phyloP scores from a whole-genome alignment of 2,113 vertebrate species.

The Microcebus ravelobensis region DNA sequence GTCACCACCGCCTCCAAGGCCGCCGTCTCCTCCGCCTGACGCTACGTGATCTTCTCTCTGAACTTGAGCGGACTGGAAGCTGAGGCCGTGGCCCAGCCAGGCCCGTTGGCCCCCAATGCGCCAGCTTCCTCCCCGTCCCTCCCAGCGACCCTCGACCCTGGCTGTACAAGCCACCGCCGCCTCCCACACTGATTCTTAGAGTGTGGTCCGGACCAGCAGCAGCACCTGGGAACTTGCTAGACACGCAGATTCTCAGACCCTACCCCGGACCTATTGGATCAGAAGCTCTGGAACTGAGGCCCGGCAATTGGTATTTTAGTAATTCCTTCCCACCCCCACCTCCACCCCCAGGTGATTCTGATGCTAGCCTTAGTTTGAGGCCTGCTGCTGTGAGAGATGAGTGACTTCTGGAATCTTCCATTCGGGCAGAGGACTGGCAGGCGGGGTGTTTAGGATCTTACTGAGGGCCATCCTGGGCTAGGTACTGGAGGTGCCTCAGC shows the following conservation, averaged over 20 bases:
- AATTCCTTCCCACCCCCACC: fast-evolving
- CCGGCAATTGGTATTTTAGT: neutral
- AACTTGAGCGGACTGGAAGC: slow-evolving; percentile 94
- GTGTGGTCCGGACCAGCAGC: neutral
- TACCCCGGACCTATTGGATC: neutral
- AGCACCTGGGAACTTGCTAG: neutral
- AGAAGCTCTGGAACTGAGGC: neutral
- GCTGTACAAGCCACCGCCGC: slow-evolving; percentile 81
- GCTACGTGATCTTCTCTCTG: slow-evolving; percentile 95
- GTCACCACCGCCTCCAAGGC: slow-evolving; percentile 98
- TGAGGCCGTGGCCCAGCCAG: slow-evolving; percentile 86
- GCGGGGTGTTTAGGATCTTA: neutral
- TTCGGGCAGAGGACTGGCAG: neutral
- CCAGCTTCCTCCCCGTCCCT: slow-evolving; percentile 88
- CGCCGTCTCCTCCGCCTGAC: slow-evolving; percentile 95
- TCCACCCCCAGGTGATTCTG: neutral
- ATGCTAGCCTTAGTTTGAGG: neutral
- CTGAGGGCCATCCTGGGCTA: neutral
- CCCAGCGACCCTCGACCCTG: slow-evolving; percentile 74
- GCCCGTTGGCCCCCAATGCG: slow-evolving; percentile 91
- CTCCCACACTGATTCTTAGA: slow-evolving; percentile 22
- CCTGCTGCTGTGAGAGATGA: neutral
- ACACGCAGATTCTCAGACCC: neutral
- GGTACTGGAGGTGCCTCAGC: neutral
- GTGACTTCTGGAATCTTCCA: neutral